Conservation (phyloP, 30 jellyfish, hydroid and myxozoan species). For the Chrysaora quinquecirrha region DNA sequence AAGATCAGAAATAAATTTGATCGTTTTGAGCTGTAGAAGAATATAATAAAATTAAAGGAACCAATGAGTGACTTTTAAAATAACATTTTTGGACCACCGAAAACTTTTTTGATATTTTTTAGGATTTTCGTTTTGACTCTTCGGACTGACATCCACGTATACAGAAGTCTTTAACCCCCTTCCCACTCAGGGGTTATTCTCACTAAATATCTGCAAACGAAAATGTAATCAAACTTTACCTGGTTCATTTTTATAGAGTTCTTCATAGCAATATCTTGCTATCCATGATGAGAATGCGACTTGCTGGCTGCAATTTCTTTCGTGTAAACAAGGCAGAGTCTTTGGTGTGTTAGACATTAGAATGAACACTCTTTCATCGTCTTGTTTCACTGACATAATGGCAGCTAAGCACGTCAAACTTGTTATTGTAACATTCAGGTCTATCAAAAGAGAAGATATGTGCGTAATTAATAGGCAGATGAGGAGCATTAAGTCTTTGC, state of each 20-base stretch:
- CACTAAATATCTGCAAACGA: too few relatives aligned
- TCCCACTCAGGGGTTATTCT: too few relatives aligned
- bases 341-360: constrained; percentile 12
- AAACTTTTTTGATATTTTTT: too few relatives aligned
- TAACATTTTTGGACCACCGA: too few relatives aligned
- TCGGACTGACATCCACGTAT: too few relatives aligned
- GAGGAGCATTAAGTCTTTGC: background rate
- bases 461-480: background rate
- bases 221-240: too few relatives aligned
- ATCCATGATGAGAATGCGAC: constrained; percentile 73
- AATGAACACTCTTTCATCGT: constrained; percentile 2
- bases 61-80: too few relatives aligned
- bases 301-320: background rate
- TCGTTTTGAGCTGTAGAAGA: too few relatives aligned
- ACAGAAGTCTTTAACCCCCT: too few relatives aligned
- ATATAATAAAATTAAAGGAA: too few relatives aligned
- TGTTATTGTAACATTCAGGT: constrained; percentile 69
- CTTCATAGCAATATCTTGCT: constrained; percentile 47
- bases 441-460: constrained; percentile 23
- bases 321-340: background rate
- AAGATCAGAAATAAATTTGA: too few relatives aligned
- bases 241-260: background rate
- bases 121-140: too few relatives aligned
- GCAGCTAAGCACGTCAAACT: constrained; percentile 97
- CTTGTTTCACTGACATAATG: constrained; percentile 79